Conservation (phyloP, 2,888 invertebrate genomes). For the Diaphora mendica region DNA sequence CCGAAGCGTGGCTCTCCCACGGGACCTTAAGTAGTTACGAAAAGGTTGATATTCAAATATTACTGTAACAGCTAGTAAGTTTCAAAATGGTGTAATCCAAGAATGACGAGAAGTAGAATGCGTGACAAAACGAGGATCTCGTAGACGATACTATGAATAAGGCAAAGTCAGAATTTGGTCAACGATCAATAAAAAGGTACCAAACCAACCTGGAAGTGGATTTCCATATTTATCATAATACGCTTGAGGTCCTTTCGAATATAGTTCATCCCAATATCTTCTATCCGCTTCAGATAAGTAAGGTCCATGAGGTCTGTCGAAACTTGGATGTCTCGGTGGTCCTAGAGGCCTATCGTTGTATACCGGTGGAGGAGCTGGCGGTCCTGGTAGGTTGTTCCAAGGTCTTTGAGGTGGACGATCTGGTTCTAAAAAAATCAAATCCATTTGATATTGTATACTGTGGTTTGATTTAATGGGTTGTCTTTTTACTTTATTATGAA, state of each 20-base stretch:
- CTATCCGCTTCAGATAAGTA: conserved; percentile 75
- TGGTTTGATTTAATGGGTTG: no score
- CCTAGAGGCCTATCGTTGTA: conserved; percentile 32
- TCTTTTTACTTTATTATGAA: neutral
- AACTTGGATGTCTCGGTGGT: conserved; percentile 48
- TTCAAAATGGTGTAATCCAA: no score
- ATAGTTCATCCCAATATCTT: conserved; percentile 80
- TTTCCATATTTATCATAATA: conserved; percentile 82
- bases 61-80: no score
- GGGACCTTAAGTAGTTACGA: no score
- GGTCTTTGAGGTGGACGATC: conserved; percentile 11
- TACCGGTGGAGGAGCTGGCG: conserved; percentile 13
- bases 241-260: conserved; percentile 78
- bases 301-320: conserved; percentile 60
- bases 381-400: conserved; percentile 10
- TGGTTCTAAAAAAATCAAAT: conserved; percentile 3
- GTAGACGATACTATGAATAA: no score
- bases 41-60: no score
- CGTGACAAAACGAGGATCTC: no score
- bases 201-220: conserved; percentile 83
- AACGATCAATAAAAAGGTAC: no score
- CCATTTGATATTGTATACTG: neutral
- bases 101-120: no score
- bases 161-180: no score
- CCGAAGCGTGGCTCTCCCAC: no score